Evolutionary conservation across 2,113 vertebrate genomes (phyloP).

Genomic region (Chaenogobius annularis): DNA sequence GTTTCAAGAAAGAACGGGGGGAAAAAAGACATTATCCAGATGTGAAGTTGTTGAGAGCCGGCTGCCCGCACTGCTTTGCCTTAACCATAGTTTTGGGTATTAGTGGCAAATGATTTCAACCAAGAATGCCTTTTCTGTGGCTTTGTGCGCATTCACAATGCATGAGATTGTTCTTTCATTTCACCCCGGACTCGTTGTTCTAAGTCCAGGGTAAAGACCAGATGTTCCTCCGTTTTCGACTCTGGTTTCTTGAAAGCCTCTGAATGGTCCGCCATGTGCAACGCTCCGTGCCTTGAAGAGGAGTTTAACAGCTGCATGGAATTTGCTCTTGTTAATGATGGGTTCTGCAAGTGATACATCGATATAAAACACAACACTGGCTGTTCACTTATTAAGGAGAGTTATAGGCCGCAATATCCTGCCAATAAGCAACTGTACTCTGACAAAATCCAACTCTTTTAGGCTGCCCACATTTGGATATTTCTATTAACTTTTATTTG

Average conservation of each 20-base stretch:
- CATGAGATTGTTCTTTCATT: slow-evolving; percentile 67
- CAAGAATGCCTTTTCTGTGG: slow-evolving; percentile 69
- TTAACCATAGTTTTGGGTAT: slow-evolving; percentile 65
- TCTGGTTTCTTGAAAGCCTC: slow-evolving; percentile 70
- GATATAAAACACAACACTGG: slow-evolving; percentile 59
- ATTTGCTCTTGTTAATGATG: slow-evolving; percentile 73
- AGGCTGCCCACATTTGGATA: background rate
- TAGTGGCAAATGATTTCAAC: slow-evolving; percentile 69
- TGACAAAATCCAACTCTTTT: background rate
- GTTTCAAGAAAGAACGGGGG: slow-evolving; percentile 42
- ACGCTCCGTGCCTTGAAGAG: slow-evolving; percentile 56
- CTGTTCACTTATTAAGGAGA: slow-evolving; percentile 22
- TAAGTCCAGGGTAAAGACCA: slow-evolving; percentile 71
- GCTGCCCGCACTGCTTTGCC: slow-evolving; percentile 49
- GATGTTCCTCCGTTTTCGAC: slow-evolving; percentile 74
- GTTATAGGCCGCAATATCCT: slow-evolving; percentile 3
- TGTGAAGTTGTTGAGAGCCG: slow-evolving; percentile 57
- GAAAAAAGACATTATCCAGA: slow-evolving; percentile 36
- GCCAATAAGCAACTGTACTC: slow-evolving; percentile 5
- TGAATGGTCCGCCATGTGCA: slow-evolving; percentile 72
- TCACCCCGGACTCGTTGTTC: slow-evolving; percentile 62
- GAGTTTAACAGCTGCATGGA: slow-evolving; percentile 68
- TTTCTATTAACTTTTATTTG: background rate
- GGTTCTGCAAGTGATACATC: slow-evolving; percentile 52
- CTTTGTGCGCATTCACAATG: slow-evolving; percentile 63